phyloP scores from a whole-genome alignment of 2,113 vertebrate genomes.

The Aptenodytes patagonicus region DNA sequence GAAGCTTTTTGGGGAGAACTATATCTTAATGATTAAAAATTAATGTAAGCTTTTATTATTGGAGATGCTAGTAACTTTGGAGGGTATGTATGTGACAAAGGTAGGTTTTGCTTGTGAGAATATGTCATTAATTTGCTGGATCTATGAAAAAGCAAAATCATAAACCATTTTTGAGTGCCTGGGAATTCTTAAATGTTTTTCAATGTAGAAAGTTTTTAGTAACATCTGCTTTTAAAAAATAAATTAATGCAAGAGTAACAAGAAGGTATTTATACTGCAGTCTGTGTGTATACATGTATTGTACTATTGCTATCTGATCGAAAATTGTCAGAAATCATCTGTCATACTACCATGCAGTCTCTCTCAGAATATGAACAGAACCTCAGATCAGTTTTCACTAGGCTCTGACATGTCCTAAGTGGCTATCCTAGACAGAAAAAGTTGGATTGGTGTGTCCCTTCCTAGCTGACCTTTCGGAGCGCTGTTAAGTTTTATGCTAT shows the following conservation, averaged over 20 bases:
- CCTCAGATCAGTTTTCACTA: background rate
- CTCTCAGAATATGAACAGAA: background rate
- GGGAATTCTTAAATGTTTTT: background rate
- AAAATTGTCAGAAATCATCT: background rate
- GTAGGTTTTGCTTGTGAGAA: background rate
- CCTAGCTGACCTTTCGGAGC: background rate
- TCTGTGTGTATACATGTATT: background rate
- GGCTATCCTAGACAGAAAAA: background rate
- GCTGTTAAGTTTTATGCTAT: background rate
- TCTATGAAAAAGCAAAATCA: background rate
- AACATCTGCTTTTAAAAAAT: background rate
- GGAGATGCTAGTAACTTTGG: background rate
- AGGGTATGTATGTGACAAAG: background rate
- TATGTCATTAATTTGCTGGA: background rate
- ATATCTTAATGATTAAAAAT: background rate
- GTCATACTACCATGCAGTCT: background rate
- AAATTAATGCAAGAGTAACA: background rate
- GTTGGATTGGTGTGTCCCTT: fast-evolving
- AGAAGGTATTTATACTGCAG: background rate
- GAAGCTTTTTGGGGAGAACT: background rate
- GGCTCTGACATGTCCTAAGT: background rate
- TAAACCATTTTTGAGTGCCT: background rate
- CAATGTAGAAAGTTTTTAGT: background rate
- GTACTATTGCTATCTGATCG: background rate
- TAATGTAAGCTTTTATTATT: background rate